Evolutionary conservation across 2,797 vertebrate genomes (phyloP), one percentile per base, ranked within the genome.

Genomic region (Microhierax caerulescens): DNA sequence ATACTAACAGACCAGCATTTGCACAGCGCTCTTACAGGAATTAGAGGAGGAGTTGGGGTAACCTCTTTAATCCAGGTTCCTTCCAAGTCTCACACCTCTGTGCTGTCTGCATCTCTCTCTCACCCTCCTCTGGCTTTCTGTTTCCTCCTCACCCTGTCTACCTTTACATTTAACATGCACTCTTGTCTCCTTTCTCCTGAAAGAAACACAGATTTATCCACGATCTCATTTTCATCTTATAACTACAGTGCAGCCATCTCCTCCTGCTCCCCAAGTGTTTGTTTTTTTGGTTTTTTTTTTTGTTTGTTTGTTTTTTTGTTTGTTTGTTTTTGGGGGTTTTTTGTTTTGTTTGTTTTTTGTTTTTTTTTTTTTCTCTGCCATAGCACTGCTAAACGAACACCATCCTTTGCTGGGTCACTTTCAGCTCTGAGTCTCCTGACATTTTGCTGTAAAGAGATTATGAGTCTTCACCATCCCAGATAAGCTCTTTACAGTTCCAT

Each of bases 271-370:
- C 11, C 7, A 24, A 24, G 19, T n/a, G 11, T 2, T 16, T 27
- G 11, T 2, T 16, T 11, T 17, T n/a, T n/a, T n/a, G 9, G 15
- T 60, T 45, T 27, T 64, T 2, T 16, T 11, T 17, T n/a, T n/a
- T n/a, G 9, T 27, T 64, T n/a, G 11, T 2, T 16, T 27, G 11
- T 2, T 16, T 11, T 17, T n/a, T n/a, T n/a, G 9, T 27, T 64
- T n/a, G 11, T 2, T 16, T 27, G 11, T 2, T 16, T 11, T 17
- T n/a, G n/a, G n/a, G 9, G 15, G 56, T 45, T 27, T 64, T 2
- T 16, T 27, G 11, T 2, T 16, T 11, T 17, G n/a, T n/a, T n/a
- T n/a, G 9, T 45, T 27, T 64, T 2, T 16, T 27, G 11, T 2
- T 16, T 11, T 17, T n/a, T n/a, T n/a, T 45, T 27, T 64, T 77